Evolutionary conservation across 2,888 invertebrate species (phyloP).

Genomic region (Taphrorychus bicolor): DNA sequence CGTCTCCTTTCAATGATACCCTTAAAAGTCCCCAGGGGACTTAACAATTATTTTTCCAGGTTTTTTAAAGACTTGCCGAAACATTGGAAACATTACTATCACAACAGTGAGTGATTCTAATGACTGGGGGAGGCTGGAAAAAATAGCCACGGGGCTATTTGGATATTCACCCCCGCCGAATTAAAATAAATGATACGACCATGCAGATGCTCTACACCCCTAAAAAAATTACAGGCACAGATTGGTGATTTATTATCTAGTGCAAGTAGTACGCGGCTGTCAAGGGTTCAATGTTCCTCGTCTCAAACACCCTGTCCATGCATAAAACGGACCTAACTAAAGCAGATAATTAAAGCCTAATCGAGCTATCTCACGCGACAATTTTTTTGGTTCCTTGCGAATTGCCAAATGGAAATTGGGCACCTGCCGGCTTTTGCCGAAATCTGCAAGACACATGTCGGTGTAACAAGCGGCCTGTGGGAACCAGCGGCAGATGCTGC

Average conservation of each 20-base stretch:
- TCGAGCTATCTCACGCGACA: constrained; percentile 40
- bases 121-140: constrained; percentile 20
- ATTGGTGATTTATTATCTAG: constrained; percentile 31
- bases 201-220: constrained; percentile 28
- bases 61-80: constrained; percentile 20
- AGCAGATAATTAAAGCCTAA: constrained; percentile 39
- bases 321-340: constrained; percentile 13
- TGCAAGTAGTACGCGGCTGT: no score
- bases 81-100: constrained; percentile 21
- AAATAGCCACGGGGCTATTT: constrained; percentile 31
- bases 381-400: constrained; percentile 38
- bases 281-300: neutral
- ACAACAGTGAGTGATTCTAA: constrained; percentile 27
- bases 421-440: constrained; percentile 50
- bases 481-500: constrained; percentile 53
- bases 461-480: constrained; percentile 47
- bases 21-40: constrained; percentile 14
- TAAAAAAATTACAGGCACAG: constrained; percentile 27
- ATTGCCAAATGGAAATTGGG: constrained; percentile 45
- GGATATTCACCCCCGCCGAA: constrained; percentile 33
- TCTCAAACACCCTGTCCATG: constrained; percentile 5
- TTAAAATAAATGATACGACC: constrained; percentile 31
- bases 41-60: constrained; percentile 28
- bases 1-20: constrained; percentile 18
- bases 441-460: constrained; percentile 54